These are phyloP conservation scores for Hyla sarda DNA, from an alignment of 2,113 vertebrate species.

Conservation along the genomic window DNA sequence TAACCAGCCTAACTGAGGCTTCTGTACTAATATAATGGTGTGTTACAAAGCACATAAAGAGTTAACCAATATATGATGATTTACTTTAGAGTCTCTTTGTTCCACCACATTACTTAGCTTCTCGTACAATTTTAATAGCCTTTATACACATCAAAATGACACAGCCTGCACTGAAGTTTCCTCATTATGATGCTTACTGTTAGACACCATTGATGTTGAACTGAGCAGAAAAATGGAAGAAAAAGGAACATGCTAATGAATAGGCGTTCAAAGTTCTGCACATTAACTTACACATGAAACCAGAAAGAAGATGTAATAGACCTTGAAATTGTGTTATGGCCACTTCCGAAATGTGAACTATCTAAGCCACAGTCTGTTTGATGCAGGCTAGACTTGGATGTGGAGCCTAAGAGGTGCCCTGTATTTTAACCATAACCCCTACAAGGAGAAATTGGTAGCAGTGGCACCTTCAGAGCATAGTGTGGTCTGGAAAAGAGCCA, in stretches of 20 bases:
- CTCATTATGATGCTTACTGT: neutral
- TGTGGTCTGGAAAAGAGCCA: no score
- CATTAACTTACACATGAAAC: neutral
- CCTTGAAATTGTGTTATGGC: neutral
- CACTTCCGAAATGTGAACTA: no score
- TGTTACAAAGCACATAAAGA: no score
- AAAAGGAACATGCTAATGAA: neutral
- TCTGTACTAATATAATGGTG: no score
- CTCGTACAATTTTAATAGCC: neutral
- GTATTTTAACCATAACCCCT: no score
- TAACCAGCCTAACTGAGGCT: no score
- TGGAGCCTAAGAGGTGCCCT: no score
- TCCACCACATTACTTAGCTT: neutral
- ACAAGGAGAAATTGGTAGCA: no score
- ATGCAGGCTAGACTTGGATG: no score
- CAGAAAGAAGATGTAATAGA: constrained; percentile 1
- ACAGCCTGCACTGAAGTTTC: neutral
- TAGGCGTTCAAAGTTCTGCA: neutral
- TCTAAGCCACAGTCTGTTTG: no score
- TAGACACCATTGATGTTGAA: neutral
- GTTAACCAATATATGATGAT: no score
- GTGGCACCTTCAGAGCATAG: no score
- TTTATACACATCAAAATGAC: neutral
- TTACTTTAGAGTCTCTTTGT: neutral
- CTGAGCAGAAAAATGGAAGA: neutral